Evolutionary conservation across 2,797 vertebrate species (phyloP).

Genomic region (Prunella strophiata): DNA sequence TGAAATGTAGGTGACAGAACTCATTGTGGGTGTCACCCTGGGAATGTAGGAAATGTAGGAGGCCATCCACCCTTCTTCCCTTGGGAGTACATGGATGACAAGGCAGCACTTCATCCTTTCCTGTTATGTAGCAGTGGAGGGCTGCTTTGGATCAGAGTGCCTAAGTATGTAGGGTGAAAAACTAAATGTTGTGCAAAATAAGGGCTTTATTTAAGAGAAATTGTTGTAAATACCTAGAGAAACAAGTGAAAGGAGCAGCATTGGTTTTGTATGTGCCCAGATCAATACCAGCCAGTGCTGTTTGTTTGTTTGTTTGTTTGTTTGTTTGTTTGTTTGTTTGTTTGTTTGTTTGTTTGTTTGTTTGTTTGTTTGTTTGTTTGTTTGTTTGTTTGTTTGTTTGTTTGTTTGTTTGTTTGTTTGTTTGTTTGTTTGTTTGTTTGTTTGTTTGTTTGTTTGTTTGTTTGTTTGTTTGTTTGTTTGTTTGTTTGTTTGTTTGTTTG

Average conservation of each 20-base stretch:
- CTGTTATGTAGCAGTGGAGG: not conserved
- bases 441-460: no score
- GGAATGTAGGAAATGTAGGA: not conserved
- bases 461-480: no score
- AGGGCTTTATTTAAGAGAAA: not conserved
- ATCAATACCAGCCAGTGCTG: fast-evolving
- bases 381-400: no score
- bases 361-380: no score
- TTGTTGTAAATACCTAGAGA: not conserved
- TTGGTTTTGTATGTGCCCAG: not conserved
- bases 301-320: no score
- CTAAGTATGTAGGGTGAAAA: not conserved
- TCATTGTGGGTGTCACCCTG: constrained; percentile 15
- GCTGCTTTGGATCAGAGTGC: not conserved
- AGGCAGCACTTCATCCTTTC: not conserved
- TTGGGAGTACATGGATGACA: fast-evolving
- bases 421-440: no score
- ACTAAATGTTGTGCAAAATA: not conserved
- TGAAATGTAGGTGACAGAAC: constrained; percentile 30
- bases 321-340: no score
- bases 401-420: no score
- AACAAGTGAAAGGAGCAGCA: not conserved
- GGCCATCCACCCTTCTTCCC: not conserved
- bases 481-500: no score
- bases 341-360: no score